A percentile compares a stretch with the other conserved stretches of the same genome.
These are phyloP conservation scores for Acipenser oxyrinchus DNA, from an alignment of 2,797 vertebrate species.

Conservation along the genomic window DNA sequence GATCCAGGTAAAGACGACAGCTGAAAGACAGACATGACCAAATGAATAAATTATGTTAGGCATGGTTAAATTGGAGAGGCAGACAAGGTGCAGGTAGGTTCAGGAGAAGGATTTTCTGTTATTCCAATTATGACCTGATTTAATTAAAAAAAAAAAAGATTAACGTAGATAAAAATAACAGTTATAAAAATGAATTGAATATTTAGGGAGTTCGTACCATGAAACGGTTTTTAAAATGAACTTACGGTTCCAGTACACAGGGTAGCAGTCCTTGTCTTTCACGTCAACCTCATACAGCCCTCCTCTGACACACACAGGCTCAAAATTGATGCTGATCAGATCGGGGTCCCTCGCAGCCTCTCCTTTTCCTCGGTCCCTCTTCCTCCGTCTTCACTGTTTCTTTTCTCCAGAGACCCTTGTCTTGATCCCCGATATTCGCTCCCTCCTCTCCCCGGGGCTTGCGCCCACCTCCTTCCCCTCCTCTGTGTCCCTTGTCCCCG, in stretches of 20 bases:
- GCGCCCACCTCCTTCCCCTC: slow-evolving; percentile 25
- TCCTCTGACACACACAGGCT: slow-evolving; percentile 82
- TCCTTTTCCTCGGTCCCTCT: slow-evolving; percentile 34
- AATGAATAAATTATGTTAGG: too few species aligned
- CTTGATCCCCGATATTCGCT: neutral
- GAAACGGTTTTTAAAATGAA: slow-evolving; percentile 22
- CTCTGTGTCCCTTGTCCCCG: slow-evolving; percentile 3
- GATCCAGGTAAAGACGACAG: too few species aligned
- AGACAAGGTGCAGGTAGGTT: too few species aligned
- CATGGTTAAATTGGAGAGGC: too few species aligned
- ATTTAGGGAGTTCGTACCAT: too few species aligned
- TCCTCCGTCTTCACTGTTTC: slow-evolving; percentile 15
- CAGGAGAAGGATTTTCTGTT: too few species aligned
- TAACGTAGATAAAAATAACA: neutral
- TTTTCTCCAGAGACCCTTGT: slow-evolving; percentile 16
- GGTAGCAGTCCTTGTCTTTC: slow-evolving; percentile 75
- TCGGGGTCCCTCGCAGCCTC: slow-evolving; percentile 17
- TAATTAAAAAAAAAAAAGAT: too few species aligned
- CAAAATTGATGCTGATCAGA: slow-evolving; percentile 38
- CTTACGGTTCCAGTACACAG: slow-evolving; percentile 96
- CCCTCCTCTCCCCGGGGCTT: slow-evolving; percentile 23
- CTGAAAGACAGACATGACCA: too few species aligned
- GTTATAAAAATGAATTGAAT: neutral
- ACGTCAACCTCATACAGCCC: slow-evolving; percentile 90
- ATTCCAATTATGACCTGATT: too few species aligned